These are phyloP conservation scores for Drosophila pseudoobscura DNA, from an alignment of 1,140 invertebrate genomes.

Conservation along the genomic window DNA sequence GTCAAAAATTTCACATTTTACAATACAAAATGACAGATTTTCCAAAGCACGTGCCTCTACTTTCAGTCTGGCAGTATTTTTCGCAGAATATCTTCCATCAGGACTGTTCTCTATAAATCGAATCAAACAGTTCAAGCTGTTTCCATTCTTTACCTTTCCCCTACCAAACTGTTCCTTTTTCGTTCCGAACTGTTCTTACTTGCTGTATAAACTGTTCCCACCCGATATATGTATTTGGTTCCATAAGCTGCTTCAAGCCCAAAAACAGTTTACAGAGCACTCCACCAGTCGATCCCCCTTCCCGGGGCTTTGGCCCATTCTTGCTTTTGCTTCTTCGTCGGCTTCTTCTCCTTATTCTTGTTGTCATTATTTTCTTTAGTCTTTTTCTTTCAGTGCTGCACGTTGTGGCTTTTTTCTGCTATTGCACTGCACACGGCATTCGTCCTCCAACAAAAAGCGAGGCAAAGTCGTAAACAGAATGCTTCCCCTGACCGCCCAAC, in stretches of 20 bases:
- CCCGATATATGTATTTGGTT: background rate
- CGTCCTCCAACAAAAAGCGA: slow-evolving; percentile 72
- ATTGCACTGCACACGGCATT: slow-evolving; percentile 69
- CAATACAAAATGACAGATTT: too few species aligned
- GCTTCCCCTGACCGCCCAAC: slow-evolving; percentile 12
- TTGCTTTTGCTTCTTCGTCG: too few species aligned
- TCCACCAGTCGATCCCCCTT: background rate
- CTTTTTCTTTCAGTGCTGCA: slow-evolving; percentile 54
- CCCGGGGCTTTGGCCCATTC: too few species aligned
- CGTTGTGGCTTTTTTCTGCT: slow-evolving; percentile 64
- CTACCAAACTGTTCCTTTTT: too few species aligned
- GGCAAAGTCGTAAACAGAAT: slow-evolving; percentile 54
- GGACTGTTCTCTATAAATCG: too few species aligned
- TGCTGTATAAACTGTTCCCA: background rate
- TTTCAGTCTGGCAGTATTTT: too few species aligned
- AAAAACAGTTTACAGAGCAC: background rate
- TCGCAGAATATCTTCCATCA: too few species aligned
- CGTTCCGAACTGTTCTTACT: too few species aligned
- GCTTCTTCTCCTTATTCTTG: slow-evolving; percentile 9
- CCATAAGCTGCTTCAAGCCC: too few species aligned
- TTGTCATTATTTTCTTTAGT: slow-evolving; percentile 33
- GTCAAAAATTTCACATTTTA: too few species aligned
- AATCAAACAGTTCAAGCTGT: background rate
- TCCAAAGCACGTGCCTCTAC: too few species aligned
- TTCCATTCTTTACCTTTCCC: too few species aligned